These are phyloP conservation scores for Columbina picui DNA, from an alignment of 2,113 vertebrate species.

Conservation along the genomic window DNA sequence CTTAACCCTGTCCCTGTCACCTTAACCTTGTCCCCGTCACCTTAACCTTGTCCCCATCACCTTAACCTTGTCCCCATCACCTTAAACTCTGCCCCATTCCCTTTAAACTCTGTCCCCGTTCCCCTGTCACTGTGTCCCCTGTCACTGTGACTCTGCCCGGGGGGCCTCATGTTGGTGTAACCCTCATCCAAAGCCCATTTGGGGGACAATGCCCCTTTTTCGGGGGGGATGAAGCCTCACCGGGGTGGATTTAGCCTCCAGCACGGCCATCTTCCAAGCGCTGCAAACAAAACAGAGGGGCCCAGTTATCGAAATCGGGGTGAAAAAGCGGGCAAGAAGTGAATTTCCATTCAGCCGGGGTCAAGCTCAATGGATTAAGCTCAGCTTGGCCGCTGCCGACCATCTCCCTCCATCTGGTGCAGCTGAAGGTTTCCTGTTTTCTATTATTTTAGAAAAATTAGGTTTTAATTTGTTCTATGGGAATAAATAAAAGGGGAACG, in stretches of 20 bases:
- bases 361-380: not conserved
- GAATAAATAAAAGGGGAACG: not conserved
- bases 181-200: accelerated
- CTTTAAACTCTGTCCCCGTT: too few species aligned
- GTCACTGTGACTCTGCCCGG: accelerated
- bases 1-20: not conserved
- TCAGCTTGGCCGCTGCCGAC: not conserved
- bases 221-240: constrained; percentile 72
- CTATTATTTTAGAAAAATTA: not conserved
- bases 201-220: not conserved
- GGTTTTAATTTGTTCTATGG: not conserved
- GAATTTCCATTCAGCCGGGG: not conserved
- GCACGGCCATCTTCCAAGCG: constrained; percentile 90
- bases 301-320: not conserved
- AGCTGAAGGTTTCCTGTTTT: not conserved
- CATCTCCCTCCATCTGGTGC: accelerated
- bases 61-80: not conserved
- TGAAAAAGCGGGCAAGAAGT: accelerated
- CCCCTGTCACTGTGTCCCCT: not conserved
- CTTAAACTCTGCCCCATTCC: not conserved
- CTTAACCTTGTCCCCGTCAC: not conserved
- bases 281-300: constrained; percentile 70
- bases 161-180: not conserved
- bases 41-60: not conserved
- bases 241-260: constrained; percentile 87